Percentiles rank a stretch among this genome's conserved stretches.
phyloP scores from a whole-genome alignment of 2,888 invertebrate genomes.

The Tetanocera ferruginea region DNA sequence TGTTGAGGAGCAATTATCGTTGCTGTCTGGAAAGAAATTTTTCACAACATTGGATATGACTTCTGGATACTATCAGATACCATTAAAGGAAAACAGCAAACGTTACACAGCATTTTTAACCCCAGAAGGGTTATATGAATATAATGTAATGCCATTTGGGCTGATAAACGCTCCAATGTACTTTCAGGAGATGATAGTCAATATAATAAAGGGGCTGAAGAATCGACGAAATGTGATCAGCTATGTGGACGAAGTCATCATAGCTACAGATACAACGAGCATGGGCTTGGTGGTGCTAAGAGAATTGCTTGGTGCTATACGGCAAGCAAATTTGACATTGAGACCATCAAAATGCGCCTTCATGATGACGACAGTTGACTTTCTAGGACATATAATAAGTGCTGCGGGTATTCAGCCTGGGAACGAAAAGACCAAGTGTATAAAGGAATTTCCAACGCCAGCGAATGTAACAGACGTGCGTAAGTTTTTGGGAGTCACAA shows the following conservation, averaged over 20 bases:
- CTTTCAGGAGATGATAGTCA: slow-evolving; percentile 53
- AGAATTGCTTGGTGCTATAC: slow-evolving; percentile 27
- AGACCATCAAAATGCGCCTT: slow-evolving; percentile 36
- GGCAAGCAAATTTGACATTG: slow-evolving; percentile 35
- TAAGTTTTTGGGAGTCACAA: slow-evolving; percentile 43
- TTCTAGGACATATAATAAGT: slow-evolving; percentile 39
- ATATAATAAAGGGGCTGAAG: background rate
- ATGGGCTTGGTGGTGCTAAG: slow-evolving; percentile 21
- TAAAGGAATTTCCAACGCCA: slow-evolving; percentile 39
- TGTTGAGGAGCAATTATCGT: slow-evolving; percentile 45
- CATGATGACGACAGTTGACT: slow-evolving; percentile 33
- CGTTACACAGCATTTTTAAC: slow-evolving; percentile 34
- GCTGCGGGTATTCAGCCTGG: slow-evolving; percentile 41
- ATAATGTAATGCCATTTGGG: slow-evolving; percentile 60
- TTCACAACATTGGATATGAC: background rate
- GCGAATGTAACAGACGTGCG: slow-evolving; percentile 40
- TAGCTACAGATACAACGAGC: slow-evolving; percentile 25
- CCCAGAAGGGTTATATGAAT: slow-evolving; percentile 58
- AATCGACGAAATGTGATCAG: background rate
- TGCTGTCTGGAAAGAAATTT: slow-evolving; percentile 50
- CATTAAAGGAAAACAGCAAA: slow-evolving; percentile 47
- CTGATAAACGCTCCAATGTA: slow-evolving; percentile 58
- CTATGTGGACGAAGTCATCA: slow-evolving; percentile 42
- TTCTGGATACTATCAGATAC: background rate
- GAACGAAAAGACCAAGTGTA: slow-evolving; percentile 40